A percentile compares a stretch with the other conserved stretches of the same genome.
phyloP scores from a whole-genome alignment of 2,797 vertebrate species.

The Brachyalestes nurse region DNA sequence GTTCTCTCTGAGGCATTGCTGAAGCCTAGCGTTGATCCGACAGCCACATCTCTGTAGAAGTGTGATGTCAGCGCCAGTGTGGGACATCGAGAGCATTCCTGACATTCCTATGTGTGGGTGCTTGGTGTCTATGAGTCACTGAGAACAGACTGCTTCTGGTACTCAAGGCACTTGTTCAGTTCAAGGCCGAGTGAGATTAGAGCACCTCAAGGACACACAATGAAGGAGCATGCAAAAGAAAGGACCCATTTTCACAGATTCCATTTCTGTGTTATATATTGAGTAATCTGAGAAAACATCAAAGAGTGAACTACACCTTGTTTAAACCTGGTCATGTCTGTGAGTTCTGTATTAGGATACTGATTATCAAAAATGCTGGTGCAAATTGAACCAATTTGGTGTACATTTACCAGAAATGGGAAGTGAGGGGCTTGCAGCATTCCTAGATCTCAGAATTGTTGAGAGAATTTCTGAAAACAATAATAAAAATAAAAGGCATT shows the following conservation, averaged over 20 bases:
- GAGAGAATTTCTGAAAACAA: no score
- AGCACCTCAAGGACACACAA: not conserved
- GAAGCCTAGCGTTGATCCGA: conserved; percentile 48
- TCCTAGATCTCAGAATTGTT: no score
- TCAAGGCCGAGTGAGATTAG: not conserved
- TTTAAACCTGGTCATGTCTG: no score
- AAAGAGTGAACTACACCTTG: not conserved
- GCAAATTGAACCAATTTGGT: no score
- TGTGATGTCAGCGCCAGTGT: conserved; percentile 55
- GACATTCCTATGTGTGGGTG: conserved; percentile 50
- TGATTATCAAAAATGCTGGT: no score
- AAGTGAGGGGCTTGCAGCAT: no score
- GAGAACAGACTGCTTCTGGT: conserved; percentile 9
- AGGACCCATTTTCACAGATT: not conserved
- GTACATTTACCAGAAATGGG: no score
- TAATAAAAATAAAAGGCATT: no score
- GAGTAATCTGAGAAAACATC: not conserved
- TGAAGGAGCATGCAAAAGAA: not conserved
- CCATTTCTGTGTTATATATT: not conserved
- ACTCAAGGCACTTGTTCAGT: not conserved
- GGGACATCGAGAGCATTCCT: conserved; percentile 51
- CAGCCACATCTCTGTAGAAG: conserved; percentile 57
- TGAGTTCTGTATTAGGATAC: no score
- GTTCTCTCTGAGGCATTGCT: conserved; percentile 28
- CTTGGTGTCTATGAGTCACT: conserved; percentile 33